A percentile compares a stretch with the other conserved stretches of the same genome.
phyloP scores from a whole-genome alignment of 2,797 vertebrate genomes.

The Tamandua tetradactyla region DNA sequence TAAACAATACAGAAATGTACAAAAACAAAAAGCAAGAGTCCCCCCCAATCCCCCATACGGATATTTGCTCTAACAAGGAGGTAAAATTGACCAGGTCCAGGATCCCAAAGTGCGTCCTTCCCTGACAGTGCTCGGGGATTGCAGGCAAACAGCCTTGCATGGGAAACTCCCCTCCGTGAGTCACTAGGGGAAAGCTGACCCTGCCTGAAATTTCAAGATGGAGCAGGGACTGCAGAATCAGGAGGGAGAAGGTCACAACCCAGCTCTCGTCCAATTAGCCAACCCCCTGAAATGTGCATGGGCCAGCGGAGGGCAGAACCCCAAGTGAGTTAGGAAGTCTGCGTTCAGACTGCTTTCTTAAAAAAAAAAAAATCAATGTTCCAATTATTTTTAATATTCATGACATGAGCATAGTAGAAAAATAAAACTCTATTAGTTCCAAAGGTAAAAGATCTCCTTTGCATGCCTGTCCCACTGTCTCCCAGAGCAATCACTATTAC shows the following conservation, averaged over 20 bases:
- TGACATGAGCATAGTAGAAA: background rate
- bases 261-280: background rate
- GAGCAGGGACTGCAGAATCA: background rate
- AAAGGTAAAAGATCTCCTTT: background rate
- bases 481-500: background rate
- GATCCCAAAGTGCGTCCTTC: background rate
- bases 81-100: background rate
- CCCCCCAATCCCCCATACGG: background rate
- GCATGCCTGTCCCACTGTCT: background rate
- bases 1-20: background rate
- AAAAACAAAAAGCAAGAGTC: background rate
- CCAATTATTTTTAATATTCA: background rate
- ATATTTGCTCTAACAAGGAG: background rate
- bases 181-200: background rate
- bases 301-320: background rate
- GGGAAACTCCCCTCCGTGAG: background rate
- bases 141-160: background rate
- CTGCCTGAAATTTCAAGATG: constrained; percentile 8
- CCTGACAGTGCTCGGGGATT: background rate
- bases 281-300: background rate
- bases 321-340: background rate
- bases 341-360: background rate
- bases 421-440: background rate
- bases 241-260: background rate
- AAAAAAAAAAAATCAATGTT: background rate